Conservation (phyloP, 2,113 vertebrate species). For the Leucosticte australis region DNA sequence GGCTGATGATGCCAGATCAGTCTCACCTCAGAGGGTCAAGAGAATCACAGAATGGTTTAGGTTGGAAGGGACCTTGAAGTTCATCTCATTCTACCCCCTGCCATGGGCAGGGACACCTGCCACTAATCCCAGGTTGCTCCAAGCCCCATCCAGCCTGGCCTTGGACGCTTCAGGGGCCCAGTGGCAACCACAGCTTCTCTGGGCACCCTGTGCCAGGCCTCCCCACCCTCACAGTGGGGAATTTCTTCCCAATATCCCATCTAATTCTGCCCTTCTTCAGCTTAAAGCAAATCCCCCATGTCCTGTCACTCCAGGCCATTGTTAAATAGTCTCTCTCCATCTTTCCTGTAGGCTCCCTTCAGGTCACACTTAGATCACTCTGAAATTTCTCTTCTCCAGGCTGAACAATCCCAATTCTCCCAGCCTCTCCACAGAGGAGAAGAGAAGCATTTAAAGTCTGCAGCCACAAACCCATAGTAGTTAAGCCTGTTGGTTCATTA, state of each 20-base stretch:
- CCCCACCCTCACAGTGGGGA: fast-evolving
- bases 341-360: neutral
- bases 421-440: neutral
- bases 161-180: neutral
- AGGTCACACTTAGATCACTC: neutral
- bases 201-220: neutral
- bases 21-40: neutral
- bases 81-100: neutral
- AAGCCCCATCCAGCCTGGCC: fast-evolving
- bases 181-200: neutral
- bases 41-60: neutral
- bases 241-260: neutral
- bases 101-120: neutral
- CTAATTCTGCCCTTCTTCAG: neutral
- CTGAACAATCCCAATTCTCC: neutral
- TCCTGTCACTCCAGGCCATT: neutral
- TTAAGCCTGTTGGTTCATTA: neutral
- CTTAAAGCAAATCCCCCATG: neutral
- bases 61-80: neutral
- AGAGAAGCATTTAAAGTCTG: neutral
- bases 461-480: neutral
- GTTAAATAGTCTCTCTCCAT: neutral
- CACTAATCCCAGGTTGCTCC: fast-evolving
- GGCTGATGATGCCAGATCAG: neutral
- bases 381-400: neutral